A percentile compares a stretch with the other conserved stretches of the same genome.
Evolutionary conservation across 2,888 invertebrate species (phyloP).

Genomic region (Eupithecia subfuscata): DNA sequence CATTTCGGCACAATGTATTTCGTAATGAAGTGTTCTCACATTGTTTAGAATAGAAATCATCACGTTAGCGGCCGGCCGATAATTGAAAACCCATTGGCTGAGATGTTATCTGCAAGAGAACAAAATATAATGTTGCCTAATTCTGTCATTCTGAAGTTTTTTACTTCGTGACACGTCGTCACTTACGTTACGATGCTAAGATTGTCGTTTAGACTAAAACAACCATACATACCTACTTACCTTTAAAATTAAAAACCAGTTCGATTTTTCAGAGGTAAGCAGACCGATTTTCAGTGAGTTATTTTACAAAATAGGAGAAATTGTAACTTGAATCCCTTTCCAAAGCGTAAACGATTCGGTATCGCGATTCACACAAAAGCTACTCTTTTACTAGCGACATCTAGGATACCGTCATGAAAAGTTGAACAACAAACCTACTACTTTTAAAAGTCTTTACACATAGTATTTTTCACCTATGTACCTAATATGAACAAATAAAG

Average conservation of each 20-base stretch:
- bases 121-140: slow-evolving; percentile 3
- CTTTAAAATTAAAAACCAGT: too few relatives aligned
- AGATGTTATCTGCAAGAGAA: slow-evolving; percentile 43
- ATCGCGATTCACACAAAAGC: not conserved
- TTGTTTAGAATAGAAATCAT: slow-evolving; percentile 71
- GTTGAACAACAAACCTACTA: not conserved
- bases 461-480: not conserved
- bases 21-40: slow-evolving; percentile 51
- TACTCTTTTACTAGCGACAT: not conserved
- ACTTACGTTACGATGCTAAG: not conserved
- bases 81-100: slow-evolving; percentile 71
- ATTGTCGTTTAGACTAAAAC: not conserved
- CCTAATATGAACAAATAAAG: not conserved
- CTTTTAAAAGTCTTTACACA: not conserved
- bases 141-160: not conserved
- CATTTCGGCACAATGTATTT: slow-evolving; percentile 19
- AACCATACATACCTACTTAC: too few relatives aligned
- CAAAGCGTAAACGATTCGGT: not conserved
- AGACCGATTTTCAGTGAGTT: too few relatives aligned
- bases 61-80: slow-evolving; percentile 65
- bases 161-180: not conserved
- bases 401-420: not conserved
- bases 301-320: too few relatives aligned
- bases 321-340: not conserved
- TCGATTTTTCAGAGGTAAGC: too few relatives aligned